A percentile compares a stretch with the other conserved stretches of the same genome.
These are phyloP conservation scores for Salpingus planirostris DNA, from an alignment of 2,888 invertebrate species.

Conservation along the genomic window DNA sequence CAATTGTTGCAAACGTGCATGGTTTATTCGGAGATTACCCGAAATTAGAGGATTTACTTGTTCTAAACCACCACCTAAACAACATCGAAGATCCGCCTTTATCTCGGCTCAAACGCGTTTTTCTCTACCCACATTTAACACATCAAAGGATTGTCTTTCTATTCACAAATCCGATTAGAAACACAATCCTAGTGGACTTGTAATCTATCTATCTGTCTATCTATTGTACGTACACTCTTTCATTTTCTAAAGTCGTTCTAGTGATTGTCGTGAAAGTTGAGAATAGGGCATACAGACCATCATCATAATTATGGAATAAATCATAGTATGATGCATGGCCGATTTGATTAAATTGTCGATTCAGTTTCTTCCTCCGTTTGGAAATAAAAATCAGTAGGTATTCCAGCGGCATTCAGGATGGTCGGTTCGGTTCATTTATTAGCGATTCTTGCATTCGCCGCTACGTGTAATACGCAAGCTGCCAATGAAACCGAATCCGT, in stretches of 20 bases:
- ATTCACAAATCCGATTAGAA: slow-evolving; percentile 16
- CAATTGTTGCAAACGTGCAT: slow-evolving; percentile 28
- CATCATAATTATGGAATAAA: no score
- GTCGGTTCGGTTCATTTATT: slow-evolving; percentile 6
- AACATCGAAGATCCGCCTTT: slow-evolving; percentile 1
- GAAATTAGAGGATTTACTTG: slow-evolving; percentile 12
- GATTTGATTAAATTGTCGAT: no score
- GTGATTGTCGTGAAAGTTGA: no score
- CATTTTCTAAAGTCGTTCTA: slow-evolving; percentile 19
- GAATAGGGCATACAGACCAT: no score
- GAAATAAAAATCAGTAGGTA: slow-evolving; percentile 9
- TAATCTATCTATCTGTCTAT: no score
- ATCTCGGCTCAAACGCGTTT: slow-evolving; percentile 2
- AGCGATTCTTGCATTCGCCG: slow-evolving; percentile 7
- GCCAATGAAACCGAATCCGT: slow-evolving; percentile 4
- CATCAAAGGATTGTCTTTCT: slow-evolving; percentile 16
- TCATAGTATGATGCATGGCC: no score
- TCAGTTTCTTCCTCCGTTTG: no score
- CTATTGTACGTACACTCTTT: slow-evolving; percentile 17
- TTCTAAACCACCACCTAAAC: slow-evolving; percentile 5
- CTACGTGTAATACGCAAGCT: slow-evolving; percentile 2
- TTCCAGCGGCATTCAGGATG: slow-evolving; percentile 8
- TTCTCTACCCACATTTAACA: slow-evolving; percentile 11
- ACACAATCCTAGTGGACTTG: no score
- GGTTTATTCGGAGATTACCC: slow-evolving; percentile 15